Percentiles rank a stretch among this genome's conserved stretches.
These are phyloP conservation scores for Plumapathes pennacea DNA, from an alignment of 92 coral and sea anemone species.

Conservation along the genomic window DNA sequence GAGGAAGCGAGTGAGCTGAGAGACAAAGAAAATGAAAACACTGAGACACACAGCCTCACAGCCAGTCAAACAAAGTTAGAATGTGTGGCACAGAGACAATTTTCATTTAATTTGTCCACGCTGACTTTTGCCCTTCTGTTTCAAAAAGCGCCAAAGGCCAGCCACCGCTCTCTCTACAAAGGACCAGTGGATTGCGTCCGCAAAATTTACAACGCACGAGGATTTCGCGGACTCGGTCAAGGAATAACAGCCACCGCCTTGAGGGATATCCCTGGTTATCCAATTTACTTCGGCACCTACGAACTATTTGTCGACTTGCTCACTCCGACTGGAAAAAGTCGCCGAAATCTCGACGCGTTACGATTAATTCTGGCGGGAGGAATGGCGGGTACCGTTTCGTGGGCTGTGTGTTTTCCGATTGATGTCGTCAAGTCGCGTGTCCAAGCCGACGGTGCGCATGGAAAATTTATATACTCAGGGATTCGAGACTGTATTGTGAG, in stretches of 20 bases:
- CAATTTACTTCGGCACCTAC: slow-evolving; percentile 76
- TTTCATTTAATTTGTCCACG: too few relatives aligned
- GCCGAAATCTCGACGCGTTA: slow-evolving; percentile 45
- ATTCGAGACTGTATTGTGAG: slow-evolving; percentile 68
- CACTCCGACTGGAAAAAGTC: slow-evolving; percentile 19
- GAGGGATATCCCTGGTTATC: slow-evolving; percentile 87
- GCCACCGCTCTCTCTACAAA: slow-evolving; percentile 51
- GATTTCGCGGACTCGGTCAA: slow-evolving; percentile 73
- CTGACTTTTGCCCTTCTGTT: too few relatives aligned
- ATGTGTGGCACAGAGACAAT: too few relatives aligned
- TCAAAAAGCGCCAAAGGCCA: slow-evolving; percentile 56
- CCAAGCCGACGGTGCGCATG: slow-evolving; percentile 87
- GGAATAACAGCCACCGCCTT: slow-evolving; percentile 54
- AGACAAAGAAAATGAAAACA: too few relatives aligned
- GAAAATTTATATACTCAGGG: slow-evolving; percentile 69
- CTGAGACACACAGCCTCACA: too few relatives aligned
- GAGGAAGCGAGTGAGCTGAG: too few relatives aligned
- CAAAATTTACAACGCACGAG: slow-evolving; percentile 68
- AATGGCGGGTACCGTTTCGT: slow-evolving; percentile 78
- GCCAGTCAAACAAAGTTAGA: too few relatives aligned
- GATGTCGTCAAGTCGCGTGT: slow-evolving; percentile 89
- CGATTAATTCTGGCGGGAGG: slow-evolving; percentile 81
- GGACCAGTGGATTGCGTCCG: slow-evolving; percentile 84
- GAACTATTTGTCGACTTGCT: slow-evolving; percentile 65
- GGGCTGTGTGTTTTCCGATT: slow-evolving; percentile 84